Conservation (phyloP, 2,113 vertebrate species). For the Cynocephalus volans region DNA sequence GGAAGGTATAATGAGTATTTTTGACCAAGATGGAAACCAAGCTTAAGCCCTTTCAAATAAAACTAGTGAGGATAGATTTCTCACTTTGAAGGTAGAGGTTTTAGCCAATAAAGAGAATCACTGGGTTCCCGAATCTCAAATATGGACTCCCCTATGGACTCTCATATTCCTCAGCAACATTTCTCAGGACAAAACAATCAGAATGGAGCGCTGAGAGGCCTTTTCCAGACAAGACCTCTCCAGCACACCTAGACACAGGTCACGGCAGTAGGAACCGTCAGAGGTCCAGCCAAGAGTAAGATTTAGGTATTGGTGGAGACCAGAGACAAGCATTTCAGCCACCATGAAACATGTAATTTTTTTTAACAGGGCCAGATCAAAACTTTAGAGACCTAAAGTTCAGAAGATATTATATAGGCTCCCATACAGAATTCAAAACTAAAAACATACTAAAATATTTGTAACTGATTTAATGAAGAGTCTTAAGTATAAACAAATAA, state of each 20-base stretch:
- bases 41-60: neutral
- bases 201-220: neutral
- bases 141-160: too few species aligned
- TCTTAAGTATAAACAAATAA: neutral
- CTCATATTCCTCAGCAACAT: neutral
- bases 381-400: neutral
- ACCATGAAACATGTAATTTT: rapidly evolving
- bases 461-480: neutral
- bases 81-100: neutral
- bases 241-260: neutral
- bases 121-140: neutral
- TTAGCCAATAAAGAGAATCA: rapidly evolving
- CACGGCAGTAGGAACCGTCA: neutral
- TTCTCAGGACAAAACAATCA: too few species aligned
- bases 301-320: neutral
- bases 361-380: neutral
- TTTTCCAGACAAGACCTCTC: too few species aligned
- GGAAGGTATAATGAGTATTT: neutral
- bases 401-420: neutral
- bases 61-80: too few species aligned
- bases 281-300: neutral
- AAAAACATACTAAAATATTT: neutral
- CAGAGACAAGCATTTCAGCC: neutral
- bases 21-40: neutral
- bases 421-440: neutral